Evolutionary conservation across 1,140 invertebrate species (phyloP), one percentile per base, ranked within the genome.

Genomic region (Lordiphosa stackelbergi): DNA sequence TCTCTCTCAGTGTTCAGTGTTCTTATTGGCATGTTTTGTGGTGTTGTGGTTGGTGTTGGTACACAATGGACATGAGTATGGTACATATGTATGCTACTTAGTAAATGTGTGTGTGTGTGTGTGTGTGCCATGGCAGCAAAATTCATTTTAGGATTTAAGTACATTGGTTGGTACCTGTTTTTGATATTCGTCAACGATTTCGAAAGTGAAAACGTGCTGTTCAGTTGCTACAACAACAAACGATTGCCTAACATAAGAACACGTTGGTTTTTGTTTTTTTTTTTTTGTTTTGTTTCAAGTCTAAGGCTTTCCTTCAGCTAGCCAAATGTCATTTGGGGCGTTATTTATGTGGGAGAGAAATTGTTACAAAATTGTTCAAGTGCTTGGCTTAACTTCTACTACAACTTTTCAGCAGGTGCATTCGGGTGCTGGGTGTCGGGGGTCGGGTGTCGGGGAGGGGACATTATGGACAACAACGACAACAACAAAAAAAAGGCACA

Each of bases 401-500:
- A 31, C 28, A 31, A 31, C 28, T 31, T 31, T 31, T 31, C 28
- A 7, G 28, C 28, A 31, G 2, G 28, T 31, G 28, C 7, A 8
- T 8, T 7, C 5, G 7, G 28, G 28, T 5, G 28, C 6, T 1
- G 28, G 6, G 28, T 7, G 16, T 2, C 5, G 5, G n/a, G n/a
- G n/a, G n/a, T n/a, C n/a, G n/a, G 28, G 28, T 31, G 6, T 31
- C 19, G 19, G 19, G 19, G 19, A 19, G 22, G 5, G 22, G 22
- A 7, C 52, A 53, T 60, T 66, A 60, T 55, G 55, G 69, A 79
- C 65, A 69, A 69, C 74, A 81, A 75, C n/a, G n/a, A n/a, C 75
- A 81, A 81, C 72, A 79, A 81, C 75, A 69, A 72, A 65, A 79
- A 83, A 81, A 81, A 81, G 75, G 75, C 75, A 81, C 75, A 78